Evolutionary conservation across 1,140 invertebrate genomes (phyloP), one percentile per base, ranked within the genome.

Genomic region (Pseudomyrmex concolor): DNA sequence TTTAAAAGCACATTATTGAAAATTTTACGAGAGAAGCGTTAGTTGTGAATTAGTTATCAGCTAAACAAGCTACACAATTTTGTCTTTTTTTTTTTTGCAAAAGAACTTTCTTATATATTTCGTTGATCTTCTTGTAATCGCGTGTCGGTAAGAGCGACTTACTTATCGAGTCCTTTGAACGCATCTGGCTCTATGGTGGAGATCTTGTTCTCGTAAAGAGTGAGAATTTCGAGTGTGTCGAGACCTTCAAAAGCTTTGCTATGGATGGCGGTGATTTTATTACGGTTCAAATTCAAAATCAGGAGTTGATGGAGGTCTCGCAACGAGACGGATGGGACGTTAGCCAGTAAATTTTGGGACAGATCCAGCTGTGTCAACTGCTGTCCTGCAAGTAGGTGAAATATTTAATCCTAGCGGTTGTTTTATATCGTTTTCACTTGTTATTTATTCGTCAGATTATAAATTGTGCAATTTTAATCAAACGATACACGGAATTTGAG

Each of bases 231-330:
- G 64, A 98, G 94, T 5, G 97, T 97, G 83, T 97, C 97, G 85
- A 98, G 95, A 2, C 97, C 97, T 86, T 97, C 95, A 89, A 99
- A 98, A 19, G 97, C 97, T 72, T 95, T 96, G 55, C 95, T 95
- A 87, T 97, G 97, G 19, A 98, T 95, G 63, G 95, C 95, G 15
- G 94, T 95, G 87, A 98, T 96, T 90, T 97, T 97, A 92, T 99
- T 99, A 92, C 98, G 97, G 92, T 98, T 98, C 93, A 99, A 95
- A 92, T 98, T 98, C 15, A 99, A 94, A 86, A 98, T 98, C 55
- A 98, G 95, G 73, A 98, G 95, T 89, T 97, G 96, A 91, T 97
- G 96, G 50, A 98, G 96, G 90, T 96, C 96, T 88, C 96, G 96
- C 78, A 98, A 95, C 1, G 98, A 97, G 50, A 95, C 93, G 0